phyloP scores from a whole-genome alignment of 2,113 vertebrate species.

The Melanocharis versteri region DNA sequence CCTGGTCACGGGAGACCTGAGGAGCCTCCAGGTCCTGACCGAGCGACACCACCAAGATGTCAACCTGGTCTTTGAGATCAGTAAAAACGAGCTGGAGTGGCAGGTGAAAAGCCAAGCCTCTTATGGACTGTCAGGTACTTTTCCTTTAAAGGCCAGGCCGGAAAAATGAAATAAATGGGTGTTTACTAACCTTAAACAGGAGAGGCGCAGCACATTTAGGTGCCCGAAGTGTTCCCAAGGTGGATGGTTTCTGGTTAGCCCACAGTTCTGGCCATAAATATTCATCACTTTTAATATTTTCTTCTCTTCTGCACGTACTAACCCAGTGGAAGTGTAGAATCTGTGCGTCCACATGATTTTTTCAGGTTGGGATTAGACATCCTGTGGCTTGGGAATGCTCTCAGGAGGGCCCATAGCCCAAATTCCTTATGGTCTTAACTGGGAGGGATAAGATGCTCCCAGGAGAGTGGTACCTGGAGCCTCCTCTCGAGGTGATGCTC shows the following conservation, averaged over 20 bases:
- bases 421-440: rapidly evolving
- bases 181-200: not conserved
- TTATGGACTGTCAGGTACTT: conserved; percentile 76
- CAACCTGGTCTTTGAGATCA: conserved; percentile 70
- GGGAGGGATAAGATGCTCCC: not conserved
- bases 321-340: not conserved
- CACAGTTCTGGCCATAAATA: not conserved
- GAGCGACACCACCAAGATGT: conserved; percentile 62
- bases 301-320: not conserved
- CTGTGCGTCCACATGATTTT: rapidly evolving
- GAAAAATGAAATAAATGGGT: not conserved
- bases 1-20: conserved; percentile 63
- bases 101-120: conserved; percentile 56
- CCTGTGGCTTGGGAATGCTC: not conserved
- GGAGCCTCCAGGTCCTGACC: conserved; percentile 35
- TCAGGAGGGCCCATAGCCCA: not conserved
- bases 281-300: not conserved
- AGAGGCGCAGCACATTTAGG: no score
- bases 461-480: not conserved
- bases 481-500: not conserved
- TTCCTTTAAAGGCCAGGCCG: not conserved
- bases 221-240: rapidly evolving
- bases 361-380: not conserved
- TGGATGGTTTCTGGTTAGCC: not conserved
- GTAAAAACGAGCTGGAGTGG: conserved; percentile 71